These are phyloP conservation scores for Drosophila affinis DNA, from an alignment of 2,888 invertebrate genomes.

Conservation along the genomic window DNA sequence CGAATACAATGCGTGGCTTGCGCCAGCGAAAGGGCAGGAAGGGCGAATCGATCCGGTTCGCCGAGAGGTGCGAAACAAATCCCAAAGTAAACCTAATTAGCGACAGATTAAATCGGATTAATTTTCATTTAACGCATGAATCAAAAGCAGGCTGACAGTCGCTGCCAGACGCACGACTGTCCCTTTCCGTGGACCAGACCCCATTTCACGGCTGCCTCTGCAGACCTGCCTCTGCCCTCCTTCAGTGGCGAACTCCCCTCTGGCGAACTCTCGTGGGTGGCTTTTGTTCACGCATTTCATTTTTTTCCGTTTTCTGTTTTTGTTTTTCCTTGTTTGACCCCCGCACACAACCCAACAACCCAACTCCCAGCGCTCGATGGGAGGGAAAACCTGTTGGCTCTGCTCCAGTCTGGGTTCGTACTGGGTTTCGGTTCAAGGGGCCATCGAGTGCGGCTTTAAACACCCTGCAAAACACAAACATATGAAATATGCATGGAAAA, in stretches of 20 bases:
- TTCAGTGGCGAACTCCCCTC: constrained; percentile 3
- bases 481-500: constrained; percentile 74
- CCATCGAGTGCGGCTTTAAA: constrained; percentile 60
- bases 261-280: constrained; percentile 35
- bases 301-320: constrained; percentile 31
- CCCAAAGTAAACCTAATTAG: constrained; percentile 80
- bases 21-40: constrained; percentile 18
- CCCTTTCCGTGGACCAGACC: constrained; percentile 4
- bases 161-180: constrained; percentile 57
- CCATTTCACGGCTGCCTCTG: not conserved
- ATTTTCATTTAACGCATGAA: constrained; percentile 80
- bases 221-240: constrained; percentile 6
- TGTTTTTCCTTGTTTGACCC: constrained; percentile 38
- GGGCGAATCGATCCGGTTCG: constrained; percentile 31
- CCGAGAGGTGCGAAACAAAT: constrained; percentile 74
- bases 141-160: constrained; percentile 70
- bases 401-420: constrained; percentile 10
- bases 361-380: constrained; percentile 20
- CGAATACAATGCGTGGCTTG: constrained; percentile 29
- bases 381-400: constrained; percentile 46
- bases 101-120: constrained; percentile 80
- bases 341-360: constrained; percentile 3
- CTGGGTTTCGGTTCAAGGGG: constrained; percentile 16
- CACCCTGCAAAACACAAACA: constrained; percentile 44
- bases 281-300: constrained; percentile 41